These are phyloP conservation scores for Gisinianus flammeolus DNA, from an alignment of 2,888 invertebrate genomes.

Conservation along the genomic window DNA sequence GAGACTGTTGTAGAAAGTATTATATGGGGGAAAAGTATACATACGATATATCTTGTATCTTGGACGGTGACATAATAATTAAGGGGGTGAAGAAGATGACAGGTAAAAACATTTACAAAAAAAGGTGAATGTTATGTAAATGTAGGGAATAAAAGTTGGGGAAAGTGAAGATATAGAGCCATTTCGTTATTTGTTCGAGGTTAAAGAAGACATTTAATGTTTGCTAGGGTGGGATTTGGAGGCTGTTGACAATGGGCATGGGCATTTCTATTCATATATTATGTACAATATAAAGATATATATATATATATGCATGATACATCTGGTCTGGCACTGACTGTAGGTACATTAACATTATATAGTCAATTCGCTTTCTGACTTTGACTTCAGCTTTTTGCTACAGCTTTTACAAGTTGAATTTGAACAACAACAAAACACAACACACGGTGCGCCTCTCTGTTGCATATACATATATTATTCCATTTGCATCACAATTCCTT, in stretches of 20 bases:
- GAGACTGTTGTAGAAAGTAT: too few relatives aligned
- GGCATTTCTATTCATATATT: background rate
- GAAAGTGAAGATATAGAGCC: background rate
- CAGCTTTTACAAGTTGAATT: background rate
- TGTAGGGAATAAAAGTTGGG: background rate
- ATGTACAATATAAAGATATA: too few relatives aligned
- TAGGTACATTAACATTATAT: background rate
- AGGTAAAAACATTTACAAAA: background rate
- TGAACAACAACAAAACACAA: background rate
- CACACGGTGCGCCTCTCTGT: background rate
- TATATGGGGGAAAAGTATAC: too few relatives aligned
- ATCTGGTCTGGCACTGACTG: background rate
- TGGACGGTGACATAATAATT: background rate
- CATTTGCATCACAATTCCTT: background rate
- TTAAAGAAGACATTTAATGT: conserved; percentile 20
- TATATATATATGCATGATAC: background rate
- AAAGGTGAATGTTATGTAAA: background rate
- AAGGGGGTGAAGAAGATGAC: background rate
- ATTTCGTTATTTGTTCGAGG: too few relatives aligned
- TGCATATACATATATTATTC: background rate
- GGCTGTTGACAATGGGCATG: background rate
- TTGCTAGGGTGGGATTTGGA: conserved; percentile 15
- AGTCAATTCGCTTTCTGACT: too few relatives aligned
- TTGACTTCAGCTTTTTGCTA: background rate
- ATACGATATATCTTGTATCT: too few relatives aligned